These are phyloP conservation scores for Stylophora pistillata DNA, from an alignment of 64 coral and sea anemone genomes.

Conservation along the genomic window DNA sequence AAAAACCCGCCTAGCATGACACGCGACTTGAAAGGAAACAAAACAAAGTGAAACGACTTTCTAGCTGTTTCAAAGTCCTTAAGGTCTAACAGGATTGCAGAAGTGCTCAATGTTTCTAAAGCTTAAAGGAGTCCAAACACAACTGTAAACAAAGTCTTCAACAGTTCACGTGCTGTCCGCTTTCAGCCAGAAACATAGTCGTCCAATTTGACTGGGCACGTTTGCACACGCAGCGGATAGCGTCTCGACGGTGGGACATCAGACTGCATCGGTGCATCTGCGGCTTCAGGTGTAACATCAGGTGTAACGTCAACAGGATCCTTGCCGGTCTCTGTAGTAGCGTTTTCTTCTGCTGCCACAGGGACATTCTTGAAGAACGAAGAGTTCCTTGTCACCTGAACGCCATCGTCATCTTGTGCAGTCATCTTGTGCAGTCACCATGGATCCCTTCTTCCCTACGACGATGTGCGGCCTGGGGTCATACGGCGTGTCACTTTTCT, in stretches of 20 bases:
- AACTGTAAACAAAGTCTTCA: constrained; percentile 25
- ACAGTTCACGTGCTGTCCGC: neutral
- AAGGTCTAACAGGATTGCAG: neutral
- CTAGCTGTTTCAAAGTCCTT: neutral
- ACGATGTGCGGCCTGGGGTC: neutral
- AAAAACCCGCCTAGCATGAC: neutral
- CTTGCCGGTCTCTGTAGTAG: neutral
- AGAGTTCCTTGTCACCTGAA: constrained; percentile 2
- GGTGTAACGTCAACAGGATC: constrained; percentile 13
- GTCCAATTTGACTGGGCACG: constrained; percentile 12
- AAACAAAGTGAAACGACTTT: neutral
- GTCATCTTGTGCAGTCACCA: too few species aligned
- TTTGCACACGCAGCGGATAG: constrained; percentile 13
- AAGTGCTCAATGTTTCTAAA: neutral
- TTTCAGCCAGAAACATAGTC: constrained; percentile 39
- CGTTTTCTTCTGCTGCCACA: constrained; percentile 5
- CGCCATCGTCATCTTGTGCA: constrained; percentile 20
- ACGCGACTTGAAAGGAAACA: neutral
- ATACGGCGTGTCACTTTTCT: constrained; percentile 29
- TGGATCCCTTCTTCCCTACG: constrained; percentile 27
- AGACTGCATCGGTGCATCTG: constrained; percentile 13
- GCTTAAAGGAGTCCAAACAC: constrained; percentile 7
- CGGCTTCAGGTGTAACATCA: neutral
- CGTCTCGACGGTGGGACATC: constrained; percentile 10
- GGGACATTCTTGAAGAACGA: constrained; percentile 34